A percentile compares a stretch with the other conserved stretches of the same genome.
Conservation (phyloP, 2,113 vertebrate species). For the Pelvicachromis taeniatus region DNA sequence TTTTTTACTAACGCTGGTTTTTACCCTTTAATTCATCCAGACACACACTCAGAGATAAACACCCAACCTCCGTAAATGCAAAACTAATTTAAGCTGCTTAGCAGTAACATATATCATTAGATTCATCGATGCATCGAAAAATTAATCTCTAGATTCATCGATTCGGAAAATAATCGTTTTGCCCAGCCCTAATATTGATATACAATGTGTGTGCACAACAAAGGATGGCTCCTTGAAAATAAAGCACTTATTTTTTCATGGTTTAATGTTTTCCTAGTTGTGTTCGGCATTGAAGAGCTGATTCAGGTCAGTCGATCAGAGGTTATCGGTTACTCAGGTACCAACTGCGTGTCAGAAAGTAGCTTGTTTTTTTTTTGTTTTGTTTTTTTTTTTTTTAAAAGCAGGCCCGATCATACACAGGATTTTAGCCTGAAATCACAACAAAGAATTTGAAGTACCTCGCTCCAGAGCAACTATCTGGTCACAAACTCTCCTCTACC, state of each 20-base stretch:
- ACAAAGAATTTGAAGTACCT: slow-evolving; percentile 38
- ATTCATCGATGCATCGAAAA: too few species aligned
- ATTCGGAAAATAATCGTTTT: too few species aligned
- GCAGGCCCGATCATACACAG: background rate
- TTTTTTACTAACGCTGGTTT: too few species aligned
- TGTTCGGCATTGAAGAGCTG: background rate
- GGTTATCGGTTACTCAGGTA: background rate
- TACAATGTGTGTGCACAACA: background rate
- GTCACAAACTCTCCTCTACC: slow-evolving; percentile 20
- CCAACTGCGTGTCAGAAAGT: background rate
- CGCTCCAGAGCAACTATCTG: slow-evolving; percentile 4
- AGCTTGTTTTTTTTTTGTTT: background rate
- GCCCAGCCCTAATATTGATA: too few species aligned
- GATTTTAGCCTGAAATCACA: background rate
- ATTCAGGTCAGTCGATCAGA: background rate
- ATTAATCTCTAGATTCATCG: too few species aligned
- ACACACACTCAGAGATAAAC: too few species aligned
- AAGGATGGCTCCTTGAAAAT: background rate
- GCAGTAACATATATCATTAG: too few species aligned
- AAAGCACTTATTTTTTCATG: background rate
- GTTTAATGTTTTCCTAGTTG: background rate
- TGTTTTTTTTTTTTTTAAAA: background rate
- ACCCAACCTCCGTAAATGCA: too few species aligned
- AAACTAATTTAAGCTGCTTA: too few species aligned
- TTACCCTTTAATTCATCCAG: too few species aligned